Base-by-base conservation (phyloP, 2,797 vertebrate genomes). In the Eulemur coronatus region DNA sequence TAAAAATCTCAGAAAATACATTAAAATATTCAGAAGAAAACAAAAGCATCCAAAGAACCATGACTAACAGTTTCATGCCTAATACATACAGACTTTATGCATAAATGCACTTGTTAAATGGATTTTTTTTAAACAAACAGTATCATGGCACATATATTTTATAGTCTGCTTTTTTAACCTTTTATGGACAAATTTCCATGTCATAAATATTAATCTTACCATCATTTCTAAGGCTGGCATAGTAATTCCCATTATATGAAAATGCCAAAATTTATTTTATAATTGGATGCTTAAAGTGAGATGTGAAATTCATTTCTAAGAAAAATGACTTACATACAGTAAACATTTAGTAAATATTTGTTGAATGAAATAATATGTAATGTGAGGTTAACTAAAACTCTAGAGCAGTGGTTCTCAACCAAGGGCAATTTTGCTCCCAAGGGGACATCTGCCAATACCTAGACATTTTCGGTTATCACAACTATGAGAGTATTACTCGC, bases 161-260 rank as follows among this genome's bases (percentile, higher is more conserved):
- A 3, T 78, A 24, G 20, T 78, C 35, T 90, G 35, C 61, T 88
- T 93, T 92, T 88, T 67, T 81, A 84, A 78, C 20, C 75, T 79
- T 93, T 86, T 87, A 84, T 48, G 26, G 57, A 30, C 81, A 93
- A 84, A 88, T 84, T 80, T 84, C 38, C 30, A 59, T 30, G 20
- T 79, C 57, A 65, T 76, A 90, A 94, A 87, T 93, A 89, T 84
- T 73, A 94, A 89, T 82, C 46, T 52, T n/a, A 52, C 28, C 59
- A 80, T 57, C 4, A 26, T 52, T 82, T 92, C 72, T 72, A 93
- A 90, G 70, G 30, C 15, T 95, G 12, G 14, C 48, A 81, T 78
- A 76, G 3, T 85, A 82, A 76, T 88, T 86, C 52, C 82, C 22
- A 75, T 78, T 84, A 59, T 72, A 84, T 82, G 30, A 95, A 79